Percentiles rank a stretch among this genome's conserved stretches.
These are phyloP conservation scores for Cepaea nemoralis DNA, from an alignment of 1,140 invertebrate species.

Conservation along the genomic window DNA sequence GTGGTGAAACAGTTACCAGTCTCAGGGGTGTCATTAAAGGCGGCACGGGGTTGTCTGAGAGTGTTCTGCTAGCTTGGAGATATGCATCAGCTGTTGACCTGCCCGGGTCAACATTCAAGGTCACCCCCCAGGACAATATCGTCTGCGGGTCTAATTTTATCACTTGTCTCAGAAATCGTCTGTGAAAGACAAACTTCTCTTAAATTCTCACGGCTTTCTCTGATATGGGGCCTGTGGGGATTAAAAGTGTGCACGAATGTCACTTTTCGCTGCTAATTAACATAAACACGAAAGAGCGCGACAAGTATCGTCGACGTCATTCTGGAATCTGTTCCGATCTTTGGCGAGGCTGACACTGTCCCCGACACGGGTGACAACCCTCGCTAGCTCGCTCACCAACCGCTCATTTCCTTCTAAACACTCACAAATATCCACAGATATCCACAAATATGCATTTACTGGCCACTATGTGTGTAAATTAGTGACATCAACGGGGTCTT, in stretches of 20 bases:
- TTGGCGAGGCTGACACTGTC: neutral
- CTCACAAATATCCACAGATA: too few relatives aligned
- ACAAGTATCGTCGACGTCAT: constrained; percentile 17
- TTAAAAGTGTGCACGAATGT: neutral
- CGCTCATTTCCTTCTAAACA: too few relatives aligned
- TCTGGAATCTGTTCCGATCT: constrained; percentile 2
- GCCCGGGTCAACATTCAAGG: neutral
- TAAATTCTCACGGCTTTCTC: too few relatives aligned
- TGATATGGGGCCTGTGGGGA: too few relatives aligned
- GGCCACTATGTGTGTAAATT: neutral
- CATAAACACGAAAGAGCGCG: neutral
- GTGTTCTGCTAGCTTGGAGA: too few relatives aligned
- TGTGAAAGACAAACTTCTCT: too few relatives aligned
- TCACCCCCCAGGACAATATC: neutral
- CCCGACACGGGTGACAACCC: neutral
- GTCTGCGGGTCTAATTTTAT: too few relatives aligned
- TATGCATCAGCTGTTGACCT: constrained; percentile 8
- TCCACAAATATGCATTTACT: neutral
- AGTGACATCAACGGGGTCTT: constrained; percentile 33
- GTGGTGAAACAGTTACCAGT: too few relatives aligned
- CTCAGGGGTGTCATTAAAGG: too few relatives aligned
- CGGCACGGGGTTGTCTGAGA: too few relatives aligned
- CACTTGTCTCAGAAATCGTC: too few relatives aligned
- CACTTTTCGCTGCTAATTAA: constrained; percentile 8
- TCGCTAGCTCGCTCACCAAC: too few relatives aligned